Conservation (phyloP, 2,113 vertebrate species). For the Saimiri boliviensis region DNA sequence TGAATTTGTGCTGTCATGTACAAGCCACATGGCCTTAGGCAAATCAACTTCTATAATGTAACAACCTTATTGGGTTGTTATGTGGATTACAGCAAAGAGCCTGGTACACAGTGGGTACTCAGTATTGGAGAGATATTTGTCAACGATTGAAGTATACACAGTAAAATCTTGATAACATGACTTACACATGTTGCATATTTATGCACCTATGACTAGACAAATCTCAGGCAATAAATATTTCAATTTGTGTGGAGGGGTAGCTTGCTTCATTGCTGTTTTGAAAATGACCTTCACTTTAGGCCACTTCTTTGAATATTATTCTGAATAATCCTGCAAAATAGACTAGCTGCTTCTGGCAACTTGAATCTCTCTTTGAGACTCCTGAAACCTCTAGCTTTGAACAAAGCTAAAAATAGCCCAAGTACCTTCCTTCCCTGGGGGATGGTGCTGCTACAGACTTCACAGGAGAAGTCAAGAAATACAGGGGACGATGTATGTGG, state of each 20-base stretch:
- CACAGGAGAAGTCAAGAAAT: conserved; percentile 2
- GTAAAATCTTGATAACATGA: background rate
- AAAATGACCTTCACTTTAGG: background rate
- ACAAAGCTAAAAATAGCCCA: conserved; percentile 45
- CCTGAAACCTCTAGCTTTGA: conserved; percentile 47
- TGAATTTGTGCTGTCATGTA: background rate
- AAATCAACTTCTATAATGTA: background rate
- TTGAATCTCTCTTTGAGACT: conserved; percentile 34
- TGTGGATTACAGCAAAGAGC: background rate
- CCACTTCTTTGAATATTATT: background rate
- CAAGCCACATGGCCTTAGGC: background rate
- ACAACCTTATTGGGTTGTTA: background rate
- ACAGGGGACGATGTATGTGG: background rate
- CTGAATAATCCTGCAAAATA: background rate
- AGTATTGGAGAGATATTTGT: background rate
- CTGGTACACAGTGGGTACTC: background rate
- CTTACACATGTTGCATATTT: background rate
- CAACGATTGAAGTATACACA: background rate
- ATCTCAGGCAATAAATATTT: background rate
- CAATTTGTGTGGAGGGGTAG: background rate
- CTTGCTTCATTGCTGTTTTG: background rate
- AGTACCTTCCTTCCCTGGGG: conserved; percentile 21
- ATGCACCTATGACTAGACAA: background rate
- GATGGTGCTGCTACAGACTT: background rate
- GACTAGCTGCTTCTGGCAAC: background rate